These are phyloP conservation scores for Tetranychus piercei DNA, from an alignment of 2,888 invertebrate genomes.

Conservation along the genomic window DNA sequence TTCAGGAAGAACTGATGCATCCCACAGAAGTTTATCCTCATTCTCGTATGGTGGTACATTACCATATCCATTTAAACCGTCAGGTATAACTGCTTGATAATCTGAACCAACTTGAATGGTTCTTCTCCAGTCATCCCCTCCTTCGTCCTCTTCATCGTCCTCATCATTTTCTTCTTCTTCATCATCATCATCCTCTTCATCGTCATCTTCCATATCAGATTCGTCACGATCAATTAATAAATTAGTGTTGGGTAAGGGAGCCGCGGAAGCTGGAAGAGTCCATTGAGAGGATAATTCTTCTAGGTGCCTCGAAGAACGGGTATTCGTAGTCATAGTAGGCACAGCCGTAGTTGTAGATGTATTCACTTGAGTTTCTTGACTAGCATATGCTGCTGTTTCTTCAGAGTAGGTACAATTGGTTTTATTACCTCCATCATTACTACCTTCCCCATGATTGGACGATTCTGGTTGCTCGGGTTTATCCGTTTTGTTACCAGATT, in stretches of 20 bases:
- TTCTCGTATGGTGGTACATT: conserved; percentile 82
- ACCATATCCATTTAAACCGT: conserved; percentile 73
- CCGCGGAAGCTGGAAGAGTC: not conserved
- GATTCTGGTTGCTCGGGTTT: not conserved
- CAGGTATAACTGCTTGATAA: conserved; percentile 81
- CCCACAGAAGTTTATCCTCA: conserved; percentile 85
- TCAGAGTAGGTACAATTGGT: not conserved
- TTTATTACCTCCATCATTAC: not conserved
- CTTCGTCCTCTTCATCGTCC: conserved; percentile 35
- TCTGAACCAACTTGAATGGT: conserved; percentile 54
- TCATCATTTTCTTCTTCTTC: conserved; percentile 41
- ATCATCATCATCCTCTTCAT: conserved; percentile 36
- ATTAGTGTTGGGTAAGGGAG: not conserved
- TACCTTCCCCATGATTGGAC: not conserved
- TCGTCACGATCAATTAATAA: not conserved
- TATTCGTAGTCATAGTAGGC: not conserved
- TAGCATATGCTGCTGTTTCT: not conserved
- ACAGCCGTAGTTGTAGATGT: not conserved
- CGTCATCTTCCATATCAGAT: conserved; percentile 30
- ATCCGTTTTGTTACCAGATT: conserved; percentile 23
- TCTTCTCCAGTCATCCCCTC: conserved; percentile 32
- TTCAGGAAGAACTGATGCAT: conserved; percentile 49
- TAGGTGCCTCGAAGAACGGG: not conserved
- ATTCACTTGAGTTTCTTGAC: conserved; percentile 7
- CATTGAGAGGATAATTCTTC: not conserved